phyloP scores from a whole-genome alignment of 1,140 invertebrate genomes.

The Caenorhabditis inopinata region DNA sequence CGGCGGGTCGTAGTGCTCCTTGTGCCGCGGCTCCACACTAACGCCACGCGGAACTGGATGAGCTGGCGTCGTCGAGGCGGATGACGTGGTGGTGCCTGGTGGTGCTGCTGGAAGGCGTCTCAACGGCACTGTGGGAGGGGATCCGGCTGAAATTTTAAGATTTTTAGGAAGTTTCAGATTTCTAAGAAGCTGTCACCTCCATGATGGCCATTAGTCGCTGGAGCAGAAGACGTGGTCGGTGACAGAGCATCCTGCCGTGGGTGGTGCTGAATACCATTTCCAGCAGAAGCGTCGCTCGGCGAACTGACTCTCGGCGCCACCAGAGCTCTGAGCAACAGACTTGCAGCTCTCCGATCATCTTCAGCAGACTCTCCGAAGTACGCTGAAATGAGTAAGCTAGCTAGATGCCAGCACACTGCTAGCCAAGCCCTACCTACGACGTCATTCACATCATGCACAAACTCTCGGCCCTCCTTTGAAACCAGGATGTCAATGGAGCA shows the following conservation, averaged over 20 bases:
- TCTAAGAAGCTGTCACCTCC: background rate
- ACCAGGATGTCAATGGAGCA: conserved; percentile 45
- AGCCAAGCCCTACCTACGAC: background rate
- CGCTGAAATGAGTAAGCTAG: background rate
- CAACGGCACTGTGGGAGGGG: background rate
- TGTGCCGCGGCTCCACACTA: background rate
- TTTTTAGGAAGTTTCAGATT: background rate
- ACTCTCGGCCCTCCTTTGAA: conserved; percentile 45
- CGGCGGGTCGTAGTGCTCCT: background rate
- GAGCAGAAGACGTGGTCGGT: background rate
- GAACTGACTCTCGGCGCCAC: background rate
- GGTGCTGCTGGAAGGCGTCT: background rate
- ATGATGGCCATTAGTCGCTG: conserved; percentile 19
- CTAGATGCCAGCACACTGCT: background rate
- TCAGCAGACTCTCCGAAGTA: conserved; percentile 45
- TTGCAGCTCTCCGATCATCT: conserved; percentile 34
- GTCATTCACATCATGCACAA: conserved; percentile 44
- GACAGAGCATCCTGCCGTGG: background rate
- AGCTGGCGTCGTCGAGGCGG: background rate
- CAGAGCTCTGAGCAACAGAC: background rate
- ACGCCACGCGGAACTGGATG: background rate
- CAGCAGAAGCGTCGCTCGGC: background rate
- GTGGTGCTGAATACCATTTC: too few relatives aligned
- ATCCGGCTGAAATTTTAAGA: too few relatives aligned
- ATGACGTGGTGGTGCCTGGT: background rate